Conservation (phyloP, 2,888 invertebrate species). For the Bimastos eiseni region DNA sequence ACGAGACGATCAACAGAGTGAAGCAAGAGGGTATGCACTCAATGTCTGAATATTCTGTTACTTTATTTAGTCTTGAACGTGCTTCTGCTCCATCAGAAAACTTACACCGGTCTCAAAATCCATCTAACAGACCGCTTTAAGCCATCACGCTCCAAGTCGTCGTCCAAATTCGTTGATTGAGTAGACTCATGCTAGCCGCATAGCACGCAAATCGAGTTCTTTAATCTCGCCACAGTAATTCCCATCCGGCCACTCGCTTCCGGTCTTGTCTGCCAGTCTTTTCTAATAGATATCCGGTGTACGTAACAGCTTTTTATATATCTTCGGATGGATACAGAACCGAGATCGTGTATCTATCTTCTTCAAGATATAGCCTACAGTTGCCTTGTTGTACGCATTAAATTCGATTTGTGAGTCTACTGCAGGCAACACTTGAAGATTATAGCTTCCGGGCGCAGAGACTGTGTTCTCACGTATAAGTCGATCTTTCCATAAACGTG, state of each 20-base stretch:
- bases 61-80: not conserved
- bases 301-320: not conserved
- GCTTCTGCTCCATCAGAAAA: not conserved
- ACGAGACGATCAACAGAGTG: not conserved
- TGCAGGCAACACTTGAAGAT: not conserved
- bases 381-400: not conserved
- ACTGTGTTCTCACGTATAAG: not conserved
- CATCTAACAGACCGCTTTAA: slow-evolving; percentile 5
- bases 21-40: not conserved
- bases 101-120: not conserved
- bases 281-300: not conserved
- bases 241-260: slow-evolving; percentile 7
- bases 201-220: slow-evolving; percentile 5
- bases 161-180: not conserved
- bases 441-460: slow-evolving; percentile 1
- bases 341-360: not conserved
- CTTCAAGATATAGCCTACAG: not conserved
- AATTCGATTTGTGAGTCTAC: not conserved
- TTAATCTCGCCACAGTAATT: slow-evolving; percentile 7
- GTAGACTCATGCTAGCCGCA: not conserved
- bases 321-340: not conserved
- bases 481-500: not conserved
- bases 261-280: not conserved
- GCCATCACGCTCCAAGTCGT: not conserved
- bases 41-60: not conserved